Conservation (phyloP, 2,113 vertebrate genomes). For the Muntiacus reevesi region DNA sequence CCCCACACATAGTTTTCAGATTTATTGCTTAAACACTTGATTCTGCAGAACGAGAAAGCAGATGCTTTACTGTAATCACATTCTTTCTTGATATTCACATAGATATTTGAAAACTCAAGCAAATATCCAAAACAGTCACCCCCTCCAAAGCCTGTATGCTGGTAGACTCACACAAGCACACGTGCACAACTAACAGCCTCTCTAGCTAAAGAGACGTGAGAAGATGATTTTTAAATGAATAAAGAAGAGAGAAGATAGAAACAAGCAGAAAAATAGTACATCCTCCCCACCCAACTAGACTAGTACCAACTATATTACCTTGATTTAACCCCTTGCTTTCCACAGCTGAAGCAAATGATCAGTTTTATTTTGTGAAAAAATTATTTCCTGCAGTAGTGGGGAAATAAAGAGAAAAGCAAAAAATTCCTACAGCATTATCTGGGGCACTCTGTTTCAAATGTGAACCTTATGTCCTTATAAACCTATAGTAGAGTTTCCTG, state of each 20-base stretch:
- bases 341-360: neutral
- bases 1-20: neutral
- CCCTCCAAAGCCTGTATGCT: neutral
- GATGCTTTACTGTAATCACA: neutral
- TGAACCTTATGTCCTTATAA: neutral
- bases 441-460: neutral
- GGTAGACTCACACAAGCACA: neutral
- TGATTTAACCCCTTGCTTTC: slow-evolving; percentile 2
- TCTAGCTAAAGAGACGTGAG: neutral
- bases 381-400: neutral
- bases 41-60: neutral
- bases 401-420: neutral
- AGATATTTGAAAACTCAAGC: neutral
- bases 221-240: slow-evolving; percentile 32
- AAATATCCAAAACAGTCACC: slow-evolving; percentile 11
- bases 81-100: slow-evolving; percentile 14
- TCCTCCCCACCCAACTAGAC: neutral
- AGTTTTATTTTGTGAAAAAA: neutral
- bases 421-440: neutral
- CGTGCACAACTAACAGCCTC: neutral
- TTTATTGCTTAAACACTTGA: slow-evolving; percentile 29
- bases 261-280: neutral
- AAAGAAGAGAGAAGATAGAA: neutral
- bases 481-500: neutral
- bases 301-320: neutral